These are phyloP conservation scores for Eretmochelys imbricata DNA, from an alignment of 2,113 vertebrate species.

Conservation along the genomic window DNA sequence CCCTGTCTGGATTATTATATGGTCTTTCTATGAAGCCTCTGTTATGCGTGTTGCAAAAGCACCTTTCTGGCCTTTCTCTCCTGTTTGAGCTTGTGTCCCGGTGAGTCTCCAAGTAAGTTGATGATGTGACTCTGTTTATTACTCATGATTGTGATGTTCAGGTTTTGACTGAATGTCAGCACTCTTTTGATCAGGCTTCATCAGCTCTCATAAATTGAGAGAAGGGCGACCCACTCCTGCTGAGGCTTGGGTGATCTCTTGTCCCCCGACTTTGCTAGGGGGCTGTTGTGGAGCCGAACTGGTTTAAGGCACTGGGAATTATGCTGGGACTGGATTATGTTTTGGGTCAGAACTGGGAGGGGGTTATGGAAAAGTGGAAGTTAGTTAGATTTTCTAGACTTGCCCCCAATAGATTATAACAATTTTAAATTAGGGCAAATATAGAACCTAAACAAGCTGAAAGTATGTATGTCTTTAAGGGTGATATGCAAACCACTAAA, in stretches of 20 bases:
- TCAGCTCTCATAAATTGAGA: background rate
- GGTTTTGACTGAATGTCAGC: background rate
- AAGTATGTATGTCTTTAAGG: background rate
- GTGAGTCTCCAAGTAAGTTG: background rate
- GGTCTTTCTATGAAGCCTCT: background rate
- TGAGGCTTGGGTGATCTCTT: background rate
- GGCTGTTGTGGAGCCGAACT: background rate
- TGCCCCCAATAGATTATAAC: background rate
- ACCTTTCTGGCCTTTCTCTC: background rate
- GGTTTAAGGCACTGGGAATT: background rate
- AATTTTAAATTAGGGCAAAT: background rate
- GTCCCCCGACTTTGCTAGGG: background rate
- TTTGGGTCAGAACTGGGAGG: background rate
- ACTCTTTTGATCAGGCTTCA: background rate
- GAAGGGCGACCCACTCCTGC: background rate
- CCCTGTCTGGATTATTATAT: background rate
- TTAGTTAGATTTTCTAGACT: background rate
- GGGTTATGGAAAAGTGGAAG: background rate
- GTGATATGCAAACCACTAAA: background rate
- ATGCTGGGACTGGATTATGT: background rate
- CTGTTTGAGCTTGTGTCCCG: background rate
- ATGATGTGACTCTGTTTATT: background rate
- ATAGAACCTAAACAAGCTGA: background rate
- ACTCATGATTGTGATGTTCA: background rate
- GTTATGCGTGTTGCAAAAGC: background rate